Evolutionary conservation across 2,888 invertebrate genomes (phyloP).

Genomic region (Cerastis rubricosa): DNA sequence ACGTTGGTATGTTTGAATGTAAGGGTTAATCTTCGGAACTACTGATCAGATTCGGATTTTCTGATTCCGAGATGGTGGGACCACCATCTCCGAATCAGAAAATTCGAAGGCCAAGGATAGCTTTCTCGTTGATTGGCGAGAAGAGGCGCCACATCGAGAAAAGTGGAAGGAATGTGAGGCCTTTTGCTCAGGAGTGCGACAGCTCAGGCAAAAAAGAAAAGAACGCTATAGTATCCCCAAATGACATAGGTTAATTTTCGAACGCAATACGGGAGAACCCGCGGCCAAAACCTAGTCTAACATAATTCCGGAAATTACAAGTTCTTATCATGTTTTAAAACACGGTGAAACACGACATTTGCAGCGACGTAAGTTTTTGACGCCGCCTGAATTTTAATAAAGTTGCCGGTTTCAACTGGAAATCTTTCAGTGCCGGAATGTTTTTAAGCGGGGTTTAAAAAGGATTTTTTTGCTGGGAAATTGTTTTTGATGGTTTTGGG

Average conservation of each 20-base stretch:
- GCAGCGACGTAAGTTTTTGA: slow-evolving; percentile 61
- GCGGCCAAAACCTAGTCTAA: slow-evolving; percentile 15
- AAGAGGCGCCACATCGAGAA: too few relatives aligned
- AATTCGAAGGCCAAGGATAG: too few relatives aligned
- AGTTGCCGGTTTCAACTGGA: slow-evolving; percentile 49
- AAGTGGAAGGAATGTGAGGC: too few relatives aligned
- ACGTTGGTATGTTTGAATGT: not conserved
- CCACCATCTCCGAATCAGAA: too few relatives aligned
- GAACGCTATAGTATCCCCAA: not conserved
- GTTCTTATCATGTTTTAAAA: slow-evolving; percentile 68
- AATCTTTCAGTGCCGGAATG: slow-evolving; percentile 49
- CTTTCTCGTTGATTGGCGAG: too few relatives aligned
- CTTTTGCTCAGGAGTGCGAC: too few relatives aligned
- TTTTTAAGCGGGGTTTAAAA: slow-evolving; percentile 47
- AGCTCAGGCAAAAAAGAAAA: too few relatives aligned
- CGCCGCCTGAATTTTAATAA: slow-evolving; percentile 63
- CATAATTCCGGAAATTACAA: slow-evolving; percentile 62
- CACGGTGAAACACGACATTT: slow-evolving; percentile 65
- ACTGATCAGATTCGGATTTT: not conserved
- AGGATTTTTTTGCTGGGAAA: slow-evolving; percentile 10
- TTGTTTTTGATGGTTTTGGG: slow-evolving; percentile 22
- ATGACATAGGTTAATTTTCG: not conserved
- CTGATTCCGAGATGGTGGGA: too few relatives aligned
- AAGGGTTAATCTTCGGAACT: not conserved
- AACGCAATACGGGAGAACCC: not conserved